Evolutionary conservation across 1,140 invertebrate species (phyloP), one percentile per base, ranked within the genome.

Genomic region (Paralvinella palmiformis): DNA sequence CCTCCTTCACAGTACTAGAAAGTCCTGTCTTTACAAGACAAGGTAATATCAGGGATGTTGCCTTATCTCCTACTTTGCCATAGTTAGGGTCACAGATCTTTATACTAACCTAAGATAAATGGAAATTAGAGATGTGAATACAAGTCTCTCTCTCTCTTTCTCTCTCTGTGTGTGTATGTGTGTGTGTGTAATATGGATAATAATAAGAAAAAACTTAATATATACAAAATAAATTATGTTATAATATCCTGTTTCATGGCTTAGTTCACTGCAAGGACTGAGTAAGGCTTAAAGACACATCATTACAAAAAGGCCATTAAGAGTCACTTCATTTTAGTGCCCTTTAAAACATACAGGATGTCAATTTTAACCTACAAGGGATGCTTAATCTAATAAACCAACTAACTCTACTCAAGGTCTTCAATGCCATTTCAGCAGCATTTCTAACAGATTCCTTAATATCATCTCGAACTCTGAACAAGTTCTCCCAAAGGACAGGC

Each of bases 381-480:
- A 17, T 56, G 64, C 33, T 24, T 58, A 1, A 48, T 48, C 24
- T 52, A 15, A 52, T 27, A 5, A 2, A 10, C 24, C 20, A 57
- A 70, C 73, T 81, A 79, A 92, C 89, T 79, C 91, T 91, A 70
- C 90, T 89, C 1, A 96, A 81, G 52, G 88, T 83, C 70, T 86
- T 86, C 3, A 89, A 85, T 0, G 92, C 89, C 65, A 85, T 85
- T 33, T 86, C 87, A 32, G 93, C 93, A 2, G 90, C 87, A 66
- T 86, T 81, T 62, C 93, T 82, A 0, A 93, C 94, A 48, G 81
- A 82, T 70, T 83, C 81, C 79, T 96, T 94, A 71, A 94, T 90
- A 80, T 96, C 93, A 79, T 96, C 94, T 87, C 93, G 89, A 0
- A 96, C 92, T 35, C 90, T 81, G 73, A 96, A 92, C 35, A 94